Conservation (phyloP, 2,888 invertebrate species). For the Drosophila emarginata region DNA sequence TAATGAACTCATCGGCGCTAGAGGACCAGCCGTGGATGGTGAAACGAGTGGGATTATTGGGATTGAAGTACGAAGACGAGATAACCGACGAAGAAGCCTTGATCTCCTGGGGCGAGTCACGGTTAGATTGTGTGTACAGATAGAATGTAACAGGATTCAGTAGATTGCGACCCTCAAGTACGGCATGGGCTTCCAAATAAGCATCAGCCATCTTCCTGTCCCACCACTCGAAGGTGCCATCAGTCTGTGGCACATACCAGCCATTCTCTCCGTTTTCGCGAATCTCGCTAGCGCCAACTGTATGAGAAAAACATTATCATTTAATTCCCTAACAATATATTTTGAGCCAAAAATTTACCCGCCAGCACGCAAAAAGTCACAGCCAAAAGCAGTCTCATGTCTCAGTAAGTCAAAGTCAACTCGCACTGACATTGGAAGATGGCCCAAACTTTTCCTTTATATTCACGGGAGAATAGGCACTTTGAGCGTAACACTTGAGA, state of each 20-base stretch:
- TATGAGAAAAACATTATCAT: background rate
- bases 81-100: slow-evolving; percentile 47
- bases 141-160: slow-evolving; percentile 69
- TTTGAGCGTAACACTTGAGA: slow-evolving; percentile 36
- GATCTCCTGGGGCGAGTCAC: slow-evolving; percentile 53
- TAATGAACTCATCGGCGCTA: slow-evolving; percentile 73
- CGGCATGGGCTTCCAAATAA: slow-evolving; percentile 54
- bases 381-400: slow-evolving; percentile 85
- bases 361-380: slow-evolving; percentile 84
- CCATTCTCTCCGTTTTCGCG: slow-evolving; percentile 70
- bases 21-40: slow-evolving; percentile 85
- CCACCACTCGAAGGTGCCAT: slow-evolving; percentile 64
- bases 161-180: slow-evolving; percentile 40
- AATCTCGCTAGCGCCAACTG: slow-evolving; percentile 48
- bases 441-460: slow-evolving; percentile 27
- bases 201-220: slow-evolving; percentile 56
- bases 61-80: slow-evolving; percentile 54
- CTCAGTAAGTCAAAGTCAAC: slow-evolving; percentile 70
- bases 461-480: slow-evolving; percentile 25
- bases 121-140: slow-evolving; percentile 71
- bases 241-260: slow-evolving; percentile 64
- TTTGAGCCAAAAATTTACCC: slow-evolving; percentile 81
- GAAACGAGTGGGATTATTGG: slow-evolving; percentile 67
- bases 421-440: slow-evolving; percentile 41
- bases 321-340: too few species aligned